Percentiles rank a stretch among this genome's conserved stretches.
These are phyloP conservation scores for Petrocephalus sullivani DNA, from an alignment of 2,797 vertebrate species.

Conservation along the genomic window DNA sequence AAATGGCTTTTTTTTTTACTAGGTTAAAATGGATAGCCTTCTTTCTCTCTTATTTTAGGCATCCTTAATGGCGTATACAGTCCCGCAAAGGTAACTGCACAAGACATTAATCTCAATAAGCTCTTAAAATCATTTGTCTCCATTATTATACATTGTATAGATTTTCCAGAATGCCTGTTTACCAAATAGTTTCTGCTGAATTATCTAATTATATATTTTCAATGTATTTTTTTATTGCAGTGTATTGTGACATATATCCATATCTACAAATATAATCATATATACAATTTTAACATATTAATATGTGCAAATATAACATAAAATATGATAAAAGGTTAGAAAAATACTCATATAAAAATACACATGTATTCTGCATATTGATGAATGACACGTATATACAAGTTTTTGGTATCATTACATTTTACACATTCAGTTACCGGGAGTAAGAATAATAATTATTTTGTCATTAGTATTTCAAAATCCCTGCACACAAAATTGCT, in stretches of 20 bases:
- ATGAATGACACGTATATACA: neutral
- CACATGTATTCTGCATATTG: too few species aligned
- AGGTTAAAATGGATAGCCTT: neutral
- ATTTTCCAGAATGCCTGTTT: slow-evolving; percentile 8
- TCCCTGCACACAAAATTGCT: neutral
- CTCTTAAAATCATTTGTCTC: neutral
- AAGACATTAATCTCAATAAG: slow-evolving; percentile 14
- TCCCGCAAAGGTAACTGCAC: neutral
- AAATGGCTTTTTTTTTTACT: slow-evolving; percentile 4
- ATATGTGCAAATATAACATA: neutral
- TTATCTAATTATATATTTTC: neutral
- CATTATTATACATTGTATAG: neutral
- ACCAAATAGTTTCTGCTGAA: neutral
- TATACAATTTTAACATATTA: neutral
- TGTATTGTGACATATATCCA: neutral
- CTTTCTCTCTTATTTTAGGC: slow-evolving; percentile 6
- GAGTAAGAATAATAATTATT: neutral
- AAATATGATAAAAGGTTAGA: neutral
- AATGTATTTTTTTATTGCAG: neutral
- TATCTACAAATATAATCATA: neutral
- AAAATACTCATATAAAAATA: neutral
- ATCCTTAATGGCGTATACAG: slow-evolving; percentile 13
- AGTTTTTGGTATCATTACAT: neutral
- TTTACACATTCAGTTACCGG: neutral
- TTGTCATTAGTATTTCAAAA: neutral